Conservation (phyloP, 2,888 invertebrate species). For the Rhagium mordax region DNA sequence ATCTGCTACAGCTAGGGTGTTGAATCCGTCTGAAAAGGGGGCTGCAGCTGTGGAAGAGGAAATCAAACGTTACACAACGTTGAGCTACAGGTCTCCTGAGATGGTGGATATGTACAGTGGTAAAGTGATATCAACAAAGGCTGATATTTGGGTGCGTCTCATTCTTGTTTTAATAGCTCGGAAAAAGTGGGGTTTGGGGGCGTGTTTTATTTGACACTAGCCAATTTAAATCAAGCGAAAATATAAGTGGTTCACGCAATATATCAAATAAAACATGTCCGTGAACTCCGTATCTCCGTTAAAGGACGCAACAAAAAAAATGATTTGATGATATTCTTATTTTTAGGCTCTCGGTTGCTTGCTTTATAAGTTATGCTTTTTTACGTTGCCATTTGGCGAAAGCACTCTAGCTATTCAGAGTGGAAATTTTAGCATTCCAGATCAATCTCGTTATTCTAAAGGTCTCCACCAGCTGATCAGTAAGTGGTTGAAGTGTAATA, state of each 20-base stretch:
- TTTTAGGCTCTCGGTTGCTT: conserved; percentile 88
- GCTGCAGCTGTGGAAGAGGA: conserved; percentile 85
- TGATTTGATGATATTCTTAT: too few species aligned
- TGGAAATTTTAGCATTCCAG: conserved; percentile 89
- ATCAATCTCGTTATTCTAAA: conserved; percentile 82
- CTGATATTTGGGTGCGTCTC: conserved; percentile 86
- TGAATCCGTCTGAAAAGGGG: conserved; percentile 80
- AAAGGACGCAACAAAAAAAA: too few species aligned
- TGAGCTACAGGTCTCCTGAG: conserved; percentile 92
- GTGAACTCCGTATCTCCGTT: too few species aligned
- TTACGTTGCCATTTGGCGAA: conserved; percentile 91
- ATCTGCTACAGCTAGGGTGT: conserved; percentile 87
- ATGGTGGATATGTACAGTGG: conserved; percentile 94
- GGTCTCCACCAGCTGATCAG: conserved; percentile 83
- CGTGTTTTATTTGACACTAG: too few species aligned
- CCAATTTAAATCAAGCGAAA: too few species aligned
- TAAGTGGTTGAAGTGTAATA: conserved; percentile 66
- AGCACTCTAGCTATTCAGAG: conserved; percentile 94
- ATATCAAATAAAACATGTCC: too few species aligned
- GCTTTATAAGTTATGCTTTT: conserved; percentile 91
- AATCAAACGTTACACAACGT: conserved; percentile 89
- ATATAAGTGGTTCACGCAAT: too few species aligned
- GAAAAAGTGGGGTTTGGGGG: too few species aligned
- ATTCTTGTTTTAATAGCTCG: too few species aligned
- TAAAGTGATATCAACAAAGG: conserved; percentile 87